phyloP scores from a whole-genome alignment of 2,888 invertebrate species.

The Nemurella pictetii region DNA sequence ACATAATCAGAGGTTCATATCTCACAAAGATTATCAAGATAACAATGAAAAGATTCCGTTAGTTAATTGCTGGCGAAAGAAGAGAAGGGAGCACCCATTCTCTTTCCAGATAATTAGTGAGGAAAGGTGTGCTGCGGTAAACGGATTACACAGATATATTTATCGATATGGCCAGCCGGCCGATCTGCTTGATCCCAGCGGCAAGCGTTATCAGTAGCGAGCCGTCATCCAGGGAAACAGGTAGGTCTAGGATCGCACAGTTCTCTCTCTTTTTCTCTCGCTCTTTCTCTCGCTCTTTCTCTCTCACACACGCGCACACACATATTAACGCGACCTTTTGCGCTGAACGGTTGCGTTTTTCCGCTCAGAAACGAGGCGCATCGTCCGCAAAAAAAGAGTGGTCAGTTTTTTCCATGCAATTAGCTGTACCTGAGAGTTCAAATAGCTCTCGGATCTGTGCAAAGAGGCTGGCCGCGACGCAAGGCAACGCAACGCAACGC shows the following conservation, averaged over 20 bases:
- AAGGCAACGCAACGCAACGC: no score
- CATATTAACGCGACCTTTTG: no score
- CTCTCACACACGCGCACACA: neutral
- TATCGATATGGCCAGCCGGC: neutral
- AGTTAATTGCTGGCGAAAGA: neutral
- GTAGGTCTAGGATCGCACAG: neutral
- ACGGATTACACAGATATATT: neutral
- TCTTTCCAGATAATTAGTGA: neutral
- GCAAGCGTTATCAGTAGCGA: neutral
- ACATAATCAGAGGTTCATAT: neutral
- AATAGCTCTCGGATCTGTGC: no score
- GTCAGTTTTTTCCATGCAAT: neutral
- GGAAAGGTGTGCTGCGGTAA: neutral
- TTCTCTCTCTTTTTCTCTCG: neutral
- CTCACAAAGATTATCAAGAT: neutral
- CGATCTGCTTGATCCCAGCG: neutral
- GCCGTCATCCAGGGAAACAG: neutral
- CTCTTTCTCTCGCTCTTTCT: neutral
- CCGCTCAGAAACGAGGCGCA: neutral
- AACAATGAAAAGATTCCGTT: neutral
- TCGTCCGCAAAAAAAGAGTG: neutral
- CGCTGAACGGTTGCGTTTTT: neutral
- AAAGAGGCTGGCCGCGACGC: no score
- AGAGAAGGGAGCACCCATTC: neutral
- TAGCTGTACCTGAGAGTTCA: no score